Evolutionary conservation across 2,797 vertebrate genomes (phyloP).

Genomic region (Jordanella pulchra): DNA sequence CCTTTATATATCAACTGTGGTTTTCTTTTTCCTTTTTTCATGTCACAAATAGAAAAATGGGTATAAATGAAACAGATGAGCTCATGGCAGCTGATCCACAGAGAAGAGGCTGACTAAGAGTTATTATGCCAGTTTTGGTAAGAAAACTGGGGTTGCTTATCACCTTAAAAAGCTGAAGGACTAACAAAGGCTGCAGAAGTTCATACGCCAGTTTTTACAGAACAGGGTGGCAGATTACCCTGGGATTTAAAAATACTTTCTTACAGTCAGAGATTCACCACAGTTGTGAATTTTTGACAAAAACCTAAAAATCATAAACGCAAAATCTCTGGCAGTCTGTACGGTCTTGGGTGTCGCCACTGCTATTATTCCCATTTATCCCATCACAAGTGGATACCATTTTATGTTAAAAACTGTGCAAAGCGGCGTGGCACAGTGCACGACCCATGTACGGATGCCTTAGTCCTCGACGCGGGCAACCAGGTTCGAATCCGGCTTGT

Average conservation of each 20-base stretch:
- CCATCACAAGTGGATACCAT: neutral
- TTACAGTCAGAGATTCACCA: neutral
- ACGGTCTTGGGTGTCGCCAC: no score
- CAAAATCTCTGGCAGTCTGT: neutral
- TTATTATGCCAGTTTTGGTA: neutral
- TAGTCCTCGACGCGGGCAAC: no score
- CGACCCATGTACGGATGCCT: no score
- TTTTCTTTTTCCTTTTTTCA: neutral
- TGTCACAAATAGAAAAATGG: neutral
- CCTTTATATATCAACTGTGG: neutral
- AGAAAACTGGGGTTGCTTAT: neutral
- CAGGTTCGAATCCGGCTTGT: no score
- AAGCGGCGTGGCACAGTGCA: no score
- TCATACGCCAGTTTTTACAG: neutral
- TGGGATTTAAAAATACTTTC: neutral
- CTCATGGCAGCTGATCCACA: neutral
- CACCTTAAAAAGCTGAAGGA: neutral
- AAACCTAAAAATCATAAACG: neutral
- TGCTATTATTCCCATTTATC: no score
- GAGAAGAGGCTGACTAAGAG: neutral
- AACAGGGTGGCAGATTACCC: neutral
- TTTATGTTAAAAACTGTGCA: neutral
- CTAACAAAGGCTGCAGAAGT: neutral
- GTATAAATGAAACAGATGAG: neutral
- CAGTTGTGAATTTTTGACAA: neutral